Evolutionary conservation across 2,888 invertebrate species (phyloP), one percentile per base, ranked within the genome.

Genomic region (Arenicola marina): DNA sequence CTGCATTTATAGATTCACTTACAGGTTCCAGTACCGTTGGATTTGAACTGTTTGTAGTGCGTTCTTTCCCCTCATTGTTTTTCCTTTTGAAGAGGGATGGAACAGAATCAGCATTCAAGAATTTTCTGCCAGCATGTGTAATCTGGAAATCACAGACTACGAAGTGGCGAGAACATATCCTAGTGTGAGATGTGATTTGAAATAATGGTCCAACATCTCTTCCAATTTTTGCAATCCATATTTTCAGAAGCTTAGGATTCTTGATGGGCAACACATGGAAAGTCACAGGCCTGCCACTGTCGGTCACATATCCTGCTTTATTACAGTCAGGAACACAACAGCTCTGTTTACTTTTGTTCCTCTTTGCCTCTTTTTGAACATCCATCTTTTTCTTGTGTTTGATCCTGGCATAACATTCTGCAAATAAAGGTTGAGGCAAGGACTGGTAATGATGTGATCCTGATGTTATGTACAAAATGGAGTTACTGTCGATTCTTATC

Each of bases 101-200:
- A 32, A 44, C 21, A 24, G 45, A 24, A 24, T n/a, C 46, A 18
- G 15, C 15, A n/a, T 57, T 57, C n/a, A 45, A 45, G 18, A 57
- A 26, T 45, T 7, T 2, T 55, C 24, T 21, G 24, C 32, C 38
- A 11, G 4, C 24, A 34, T 33, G 29, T 4, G 28, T 57, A n/a
- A 45, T 29, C 18, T 11, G 24, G 32, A 44, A 45, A 29, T 56
- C 4, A 26, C 29, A 26, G 26, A 29, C 15, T 15, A 3, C 45
- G 21, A 57, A 57, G 45, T 57, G 57, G 4, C 57, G 18, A 29
- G 57, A 57, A 57, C 57, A 57, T 29, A 57, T 45, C 29, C 26
- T 55, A 18, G 56, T 56, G 45, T 56, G 45, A 1, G 3, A 4
- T 28, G 56, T 24, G 15, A 56, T 15, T 38, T 11, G 38, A 38